Evolutionary conservation across 2,113 vertebrate species (phyloP).

Genomic region (Callocephalon fimbriatum): DNA sequence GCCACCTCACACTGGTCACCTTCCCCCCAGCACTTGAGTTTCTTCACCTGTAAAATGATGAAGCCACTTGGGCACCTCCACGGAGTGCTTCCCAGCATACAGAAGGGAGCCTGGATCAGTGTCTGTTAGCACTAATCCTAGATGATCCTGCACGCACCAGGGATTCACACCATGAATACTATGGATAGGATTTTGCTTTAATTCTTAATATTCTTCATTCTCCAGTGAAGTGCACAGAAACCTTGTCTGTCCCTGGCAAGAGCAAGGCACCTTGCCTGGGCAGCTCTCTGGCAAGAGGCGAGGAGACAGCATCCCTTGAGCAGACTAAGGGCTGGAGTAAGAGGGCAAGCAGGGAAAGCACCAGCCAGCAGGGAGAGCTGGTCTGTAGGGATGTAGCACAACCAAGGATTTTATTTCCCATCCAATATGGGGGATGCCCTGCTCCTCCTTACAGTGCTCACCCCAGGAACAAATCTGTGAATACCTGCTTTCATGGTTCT

Average conservation of each 20-base stretch:
- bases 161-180: background rate
- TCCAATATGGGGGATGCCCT: background rate
- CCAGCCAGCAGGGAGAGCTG: background rate
- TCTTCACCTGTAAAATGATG: background rate
- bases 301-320: background rate
- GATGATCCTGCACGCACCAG: background rate
- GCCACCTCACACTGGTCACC: background rate
- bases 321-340: background rate
- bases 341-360: background rate
- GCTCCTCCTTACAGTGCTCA: background rate
- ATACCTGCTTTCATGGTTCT: background rate
- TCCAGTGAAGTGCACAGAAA: background rate
- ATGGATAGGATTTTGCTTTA: background rate
- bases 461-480: background rate
- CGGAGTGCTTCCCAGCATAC: background rate
- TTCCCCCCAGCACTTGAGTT: background rate
- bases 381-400: background rate
- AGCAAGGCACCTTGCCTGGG: background rate
- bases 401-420: background rate
- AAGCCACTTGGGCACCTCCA: background rate
- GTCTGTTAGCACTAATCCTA: background rate
- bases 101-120: background rate
- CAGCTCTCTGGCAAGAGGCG: accelerated
- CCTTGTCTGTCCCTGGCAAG: background rate
- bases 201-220: background rate